Conservation (phyloP, 2,113 vertebrate species). For the Epinephelus lanceolatus region DNA sequence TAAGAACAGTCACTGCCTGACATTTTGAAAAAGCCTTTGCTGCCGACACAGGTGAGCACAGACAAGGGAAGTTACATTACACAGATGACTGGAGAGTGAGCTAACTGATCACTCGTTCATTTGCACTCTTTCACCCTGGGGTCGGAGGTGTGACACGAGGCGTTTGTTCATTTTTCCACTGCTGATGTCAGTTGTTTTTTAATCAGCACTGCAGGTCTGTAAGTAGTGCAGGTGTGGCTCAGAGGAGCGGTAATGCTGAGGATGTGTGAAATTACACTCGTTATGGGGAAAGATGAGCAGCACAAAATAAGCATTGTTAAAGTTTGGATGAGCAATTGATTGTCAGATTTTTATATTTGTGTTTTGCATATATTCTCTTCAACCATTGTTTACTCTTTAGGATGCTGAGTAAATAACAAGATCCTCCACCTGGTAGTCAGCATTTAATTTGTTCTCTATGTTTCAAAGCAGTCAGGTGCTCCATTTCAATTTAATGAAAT, state of each 20-base stretch:
- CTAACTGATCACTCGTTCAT: slow-evolving; percentile 81
- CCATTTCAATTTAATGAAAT: neutral
- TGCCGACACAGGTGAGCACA: slow-evolving; percentile 69
- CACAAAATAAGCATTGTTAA: slow-evolving; percentile 35
- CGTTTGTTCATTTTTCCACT: slow-evolving; percentile 81
- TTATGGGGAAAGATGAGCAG: slow-evolving; percentile 59
- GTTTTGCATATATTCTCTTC: slow-evolving; percentile 1
- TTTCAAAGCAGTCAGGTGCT: neutral
- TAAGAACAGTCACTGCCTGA: slow-evolving; percentile 43
- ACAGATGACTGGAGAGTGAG: slow-evolving; percentile 62
- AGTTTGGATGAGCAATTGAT: slow-evolving; percentile 44
- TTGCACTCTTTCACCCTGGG: slow-evolving; percentile 81
- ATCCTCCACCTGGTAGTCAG: neutral
- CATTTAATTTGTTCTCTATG: neutral
- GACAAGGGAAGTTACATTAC: slow-evolving; percentile 53
- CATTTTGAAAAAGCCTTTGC: slow-evolving; percentile 53
- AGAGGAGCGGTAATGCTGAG: slow-evolving; percentile 72
- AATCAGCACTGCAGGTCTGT: slow-evolving; percentile 75
- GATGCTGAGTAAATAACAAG: neutral
- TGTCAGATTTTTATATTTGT: neutral
- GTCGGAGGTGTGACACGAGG: slow-evolving; percentile 80
- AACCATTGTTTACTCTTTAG: neutral
- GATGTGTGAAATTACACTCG: slow-evolving; percentile 73
- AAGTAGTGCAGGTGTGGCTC: slow-evolving; percentile 80
- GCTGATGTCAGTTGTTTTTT: slow-evolving; percentile 81